Evolutionary conservation across 2,888 invertebrate species (phyloP), one percentile per base, ranked within the genome.

Genomic region (Pyrrhosoma nymphula): DNA sequence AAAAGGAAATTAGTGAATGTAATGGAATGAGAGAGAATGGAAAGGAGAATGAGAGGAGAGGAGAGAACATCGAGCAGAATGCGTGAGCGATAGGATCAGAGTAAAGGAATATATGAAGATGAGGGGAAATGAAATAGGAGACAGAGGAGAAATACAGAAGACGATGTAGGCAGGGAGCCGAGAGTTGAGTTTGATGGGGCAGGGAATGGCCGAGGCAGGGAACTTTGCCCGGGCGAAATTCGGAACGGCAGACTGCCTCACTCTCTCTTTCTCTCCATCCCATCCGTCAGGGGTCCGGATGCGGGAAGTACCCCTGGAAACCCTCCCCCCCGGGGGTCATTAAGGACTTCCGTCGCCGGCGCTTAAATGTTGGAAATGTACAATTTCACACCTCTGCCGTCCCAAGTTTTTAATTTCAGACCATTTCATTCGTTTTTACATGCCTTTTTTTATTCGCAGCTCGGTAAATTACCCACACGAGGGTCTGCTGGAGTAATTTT

Each of bases 311-410:
- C 30, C 35, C 26, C 82, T 14, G 69, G 26, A 4, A 20, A 60
- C 60, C 16, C 60, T 8, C 47, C 47, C 26, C 82, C 35, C 16
- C 12, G 82, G 82, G 82, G 16, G 82, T 35, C 82, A 82, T 69
- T 69, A 69, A 69, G 69, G 26, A n/a, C 69, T 69, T 35, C 82
- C 82, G 82, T 82, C 82, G 30, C 82, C 82, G 35, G 82, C 35
- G 35, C 82, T 82, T 60, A 20, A 82, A 82, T 14, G 30, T n/a
- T 18, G 16, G 82, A 82, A 35, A 82, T 35, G 82, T 35, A 82
- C 82, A 82, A 82, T 82, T 82, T 82, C 82, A 82, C 82, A 82
- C 82, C 35, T 35, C 30, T 18, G 12, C 82, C 12, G 82, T 82
- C 82, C 47, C 82, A 35, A 16, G 30, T 35, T 82, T 69, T 82